Percentiles rank a stretch among this genome's conserved stretches.
phyloP scores from a whole-genome alignment of 92 coral and sea anemone genomes.

The Micromussa lordhowensis region DNA sequence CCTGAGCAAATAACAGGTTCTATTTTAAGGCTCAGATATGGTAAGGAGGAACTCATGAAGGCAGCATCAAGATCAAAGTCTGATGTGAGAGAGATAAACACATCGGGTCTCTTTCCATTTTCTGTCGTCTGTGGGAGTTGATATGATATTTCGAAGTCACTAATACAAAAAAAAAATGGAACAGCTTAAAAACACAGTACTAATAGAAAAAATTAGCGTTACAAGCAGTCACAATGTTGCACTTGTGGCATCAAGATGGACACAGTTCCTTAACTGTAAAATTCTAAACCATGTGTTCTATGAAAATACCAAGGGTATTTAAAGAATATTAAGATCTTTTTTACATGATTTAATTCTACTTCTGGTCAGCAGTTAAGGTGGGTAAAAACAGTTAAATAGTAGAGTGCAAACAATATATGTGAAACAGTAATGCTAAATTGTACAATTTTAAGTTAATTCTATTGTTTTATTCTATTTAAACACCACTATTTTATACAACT shows the following conservation, averaged over 20 bases:
- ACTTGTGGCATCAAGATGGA: background rate
- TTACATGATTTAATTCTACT: too few relatives aligned
- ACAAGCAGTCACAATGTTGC: background rate
- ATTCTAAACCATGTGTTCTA: too few relatives aligned
- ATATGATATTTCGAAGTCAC: slow-evolving; percentile 94
- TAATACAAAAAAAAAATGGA: slow-evolving; percentile 1
- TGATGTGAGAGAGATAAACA: slow-evolving; percentile 84
- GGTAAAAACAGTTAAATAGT: too few relatives aligned
- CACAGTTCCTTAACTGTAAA: background rate
- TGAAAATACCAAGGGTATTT: too few relatives aligned
- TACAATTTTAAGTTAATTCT: too few relatives aligned
- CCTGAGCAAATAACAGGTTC: slow-evolving; percentile 79
- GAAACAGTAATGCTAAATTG: too few relatives aligned
- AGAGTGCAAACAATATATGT: too few relatives aligned
- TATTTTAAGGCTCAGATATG: slow-evolving; percentile 84
- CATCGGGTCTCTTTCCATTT: slow-evolving; percentile 77
- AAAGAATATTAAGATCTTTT: too few relatives aligned
- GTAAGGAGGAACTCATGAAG: slow-evolving; percentile 81
- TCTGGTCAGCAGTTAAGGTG: too few relatives aligned
- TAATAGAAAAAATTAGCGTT: background rate
- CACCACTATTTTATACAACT: too few relatives aligned
- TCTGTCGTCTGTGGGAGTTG: slow-evolving; percentile 78
- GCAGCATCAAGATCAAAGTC: slow-evolving; percentile 98
- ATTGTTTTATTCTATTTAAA: too few relatives aligned
- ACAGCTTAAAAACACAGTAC: background rate